These are phyloP conservation scores for Vulpes lagopus DNA, from an alignment of 2,113 vertebrate genomes.

Conservation along the genomic window DNA sequence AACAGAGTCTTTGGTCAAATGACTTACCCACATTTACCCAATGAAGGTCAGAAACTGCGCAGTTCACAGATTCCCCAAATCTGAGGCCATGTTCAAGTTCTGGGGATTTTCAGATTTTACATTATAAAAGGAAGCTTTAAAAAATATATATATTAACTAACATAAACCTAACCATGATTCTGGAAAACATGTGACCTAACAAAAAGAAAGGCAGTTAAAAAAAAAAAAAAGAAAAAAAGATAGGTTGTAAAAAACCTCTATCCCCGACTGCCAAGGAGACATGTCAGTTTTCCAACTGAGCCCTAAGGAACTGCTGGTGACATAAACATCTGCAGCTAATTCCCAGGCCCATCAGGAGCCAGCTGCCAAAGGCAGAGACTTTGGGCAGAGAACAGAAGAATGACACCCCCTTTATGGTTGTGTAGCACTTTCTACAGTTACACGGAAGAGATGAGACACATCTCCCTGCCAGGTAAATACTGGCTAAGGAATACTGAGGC, in stretches of 20 bases:
- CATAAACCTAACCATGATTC: background rate
- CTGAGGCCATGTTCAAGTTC: background rate
- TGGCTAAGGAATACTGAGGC: background rate
- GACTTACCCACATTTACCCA: slow-evolving; percentile 21
- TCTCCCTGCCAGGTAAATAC: background rate
- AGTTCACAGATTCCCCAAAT: background rate
- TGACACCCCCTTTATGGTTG: background rate
- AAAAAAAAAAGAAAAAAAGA: slow-evolving; percentile 58
- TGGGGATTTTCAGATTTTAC: background rate
- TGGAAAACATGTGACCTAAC: background rate
- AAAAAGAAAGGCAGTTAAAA: slow-evolving; percentile 48
- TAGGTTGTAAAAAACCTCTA: slow-evolving; percentile 17
- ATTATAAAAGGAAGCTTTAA: background rate
- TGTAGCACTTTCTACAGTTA: background rate
- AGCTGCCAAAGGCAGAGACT: slow-evolving; percentile 22
- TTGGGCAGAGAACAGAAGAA: slow-evolving; percentile 23
- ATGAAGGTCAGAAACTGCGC: background rate
- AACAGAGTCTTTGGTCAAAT: background rate
- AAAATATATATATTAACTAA: background rate
- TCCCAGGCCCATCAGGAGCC: background rate
- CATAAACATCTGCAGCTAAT: background rate
- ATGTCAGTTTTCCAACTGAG: slow-evolving; percentile 33
- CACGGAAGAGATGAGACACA: background rate
- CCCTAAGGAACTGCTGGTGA: background rate
- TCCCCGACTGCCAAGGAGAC: background rate